These are phyloP conservation scores for Tribolium castaneum DNA, from an alignment of 1,140 invertebrate species.

Conservation along the genomic window DNA sequence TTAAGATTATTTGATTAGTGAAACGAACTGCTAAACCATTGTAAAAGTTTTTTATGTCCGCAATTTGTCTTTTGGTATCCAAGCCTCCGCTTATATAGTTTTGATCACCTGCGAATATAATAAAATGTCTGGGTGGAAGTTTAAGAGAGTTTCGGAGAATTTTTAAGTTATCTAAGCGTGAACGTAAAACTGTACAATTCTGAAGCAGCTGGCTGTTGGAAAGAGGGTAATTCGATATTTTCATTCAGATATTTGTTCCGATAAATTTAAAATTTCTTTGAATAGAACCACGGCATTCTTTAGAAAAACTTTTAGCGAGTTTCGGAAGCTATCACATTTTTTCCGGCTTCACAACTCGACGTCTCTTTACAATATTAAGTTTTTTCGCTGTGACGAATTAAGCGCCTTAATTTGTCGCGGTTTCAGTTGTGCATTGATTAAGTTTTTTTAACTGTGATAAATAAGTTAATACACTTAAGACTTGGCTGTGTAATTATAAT, in stretches of 20 bases:
- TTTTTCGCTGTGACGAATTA: neutral
- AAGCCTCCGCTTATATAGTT: neutral
- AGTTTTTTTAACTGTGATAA: neutral
- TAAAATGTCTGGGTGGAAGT: neutral
- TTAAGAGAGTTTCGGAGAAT: neutral
- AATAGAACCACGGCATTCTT: slow-evolving; percentile 13
- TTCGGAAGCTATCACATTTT: slow-evolving; percentile 37
- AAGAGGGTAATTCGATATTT: slow-evolving; percentile 12
- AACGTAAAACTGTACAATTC: neutral
- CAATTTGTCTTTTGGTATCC: neutral
- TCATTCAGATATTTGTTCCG: neutral
- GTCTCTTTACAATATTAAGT: neutral
- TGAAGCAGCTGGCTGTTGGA: neutral
- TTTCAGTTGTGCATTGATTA: neutral
- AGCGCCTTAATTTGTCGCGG: neutral
- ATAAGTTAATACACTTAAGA: neutral
- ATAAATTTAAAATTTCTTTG: slow-evolving; percentile 25
- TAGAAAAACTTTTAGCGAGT: slow-evolving; percentile 4
- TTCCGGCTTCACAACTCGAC: slow-evolving; percentile 1
- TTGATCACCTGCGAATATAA: neutral
- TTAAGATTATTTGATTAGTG: neutral
- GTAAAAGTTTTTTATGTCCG: neutral
- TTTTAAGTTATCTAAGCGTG: neutral
- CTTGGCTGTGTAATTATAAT: neutral
- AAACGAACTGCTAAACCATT: neutral